Evolutionary conservation across 2,113 vertebrate genomes (phyloP), one percentile per base, ranked within the genome.

Genomic region (Meles meles): DNA sequence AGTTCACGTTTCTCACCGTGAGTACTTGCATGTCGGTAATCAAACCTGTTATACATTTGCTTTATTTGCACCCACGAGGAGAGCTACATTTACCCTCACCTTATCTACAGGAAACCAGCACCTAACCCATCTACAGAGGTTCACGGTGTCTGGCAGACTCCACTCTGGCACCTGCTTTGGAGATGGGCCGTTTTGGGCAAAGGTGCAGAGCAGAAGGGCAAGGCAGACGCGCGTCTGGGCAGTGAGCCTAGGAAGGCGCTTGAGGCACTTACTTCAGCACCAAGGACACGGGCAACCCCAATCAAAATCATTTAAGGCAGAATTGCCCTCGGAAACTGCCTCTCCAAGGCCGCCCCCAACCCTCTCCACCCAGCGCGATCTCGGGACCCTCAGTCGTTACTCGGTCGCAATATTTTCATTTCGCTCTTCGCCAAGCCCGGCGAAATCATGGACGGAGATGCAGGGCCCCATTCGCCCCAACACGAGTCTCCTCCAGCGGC

Each of bases 191-290:
- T 76, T 74, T 95, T 39, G 42, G 47, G 90, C 77, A 92, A 97
- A 88, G 25, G 29, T 49, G 29, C 59, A 15, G 79, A 88, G 15
- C 3, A 17, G 31, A 90, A 67, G n/a, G 12, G 12, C 12, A 21
- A 42, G 27, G 71, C 31, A 79, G 65, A 93, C 37, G 0, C 10
- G 2, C 3, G 47, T 39, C 76, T 10, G 15, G 65, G 39, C 94
- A 85, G 76, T 21, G 63, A 88, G 12, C 17, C 1, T 4, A 63
- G 2, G 0, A 44, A 42, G 39, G 20, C 14, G 15, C 69, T 2
- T 1, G 49, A 90, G 80, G 34, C 10, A 42, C 57, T 98, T 98
- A 37, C 57, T 98, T 98, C 98, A 98, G 97, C 97, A 98, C 97
- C 97, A 97, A 34, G 97, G 97, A 98, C 98, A 97, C 80, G 3